Percentiles rank a stretch among this genome's conserved stretches.
phyloP scores from a whole-genome alignment of 2,113 vertebrate species.

The Cinclus mexicanus region DNA sequence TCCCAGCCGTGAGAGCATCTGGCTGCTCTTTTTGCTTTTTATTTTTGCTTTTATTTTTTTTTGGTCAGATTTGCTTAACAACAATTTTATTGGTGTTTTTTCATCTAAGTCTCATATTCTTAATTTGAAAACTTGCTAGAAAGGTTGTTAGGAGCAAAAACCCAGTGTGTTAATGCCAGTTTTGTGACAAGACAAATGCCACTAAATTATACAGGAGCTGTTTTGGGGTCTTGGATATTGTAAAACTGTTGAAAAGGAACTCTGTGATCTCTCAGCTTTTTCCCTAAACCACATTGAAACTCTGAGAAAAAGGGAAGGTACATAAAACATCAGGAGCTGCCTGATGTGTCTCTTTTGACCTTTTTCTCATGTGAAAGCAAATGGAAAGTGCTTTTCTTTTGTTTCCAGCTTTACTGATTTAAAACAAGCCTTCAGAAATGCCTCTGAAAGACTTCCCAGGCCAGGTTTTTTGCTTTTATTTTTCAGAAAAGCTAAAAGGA shows the following conservation, averaged over 20 bases:
- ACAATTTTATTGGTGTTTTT: neutral
- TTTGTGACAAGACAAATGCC: neutral
- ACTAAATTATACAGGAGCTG: neutral
- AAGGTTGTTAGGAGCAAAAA: neutral
- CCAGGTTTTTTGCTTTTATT: neutral
- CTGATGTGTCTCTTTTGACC: neutral
- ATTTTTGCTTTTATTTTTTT: neutral
- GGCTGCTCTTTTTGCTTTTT: neutral
- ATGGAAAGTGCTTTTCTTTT: neutral
- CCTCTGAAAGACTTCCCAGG: neutral
- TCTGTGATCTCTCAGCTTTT: neutral
- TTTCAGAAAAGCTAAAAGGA: neutral
- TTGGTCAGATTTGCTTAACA: neutral
- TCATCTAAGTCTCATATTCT: accelerated
- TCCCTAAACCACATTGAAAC: neutral
- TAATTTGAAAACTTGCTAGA: neutral
- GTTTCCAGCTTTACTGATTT: neutral
- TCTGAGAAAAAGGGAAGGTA: neutral
- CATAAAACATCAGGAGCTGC: neutral
- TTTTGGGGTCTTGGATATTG: neutral
- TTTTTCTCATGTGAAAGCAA: neutral
- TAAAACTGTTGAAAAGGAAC: neutral
- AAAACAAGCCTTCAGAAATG: neutral
- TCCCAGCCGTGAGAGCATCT: neutral
- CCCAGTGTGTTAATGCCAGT: neutral